Evolutionary conservation across 1,140 invertebrate genomes (phyloP), one percentile per base, ranked within the genome.

Genomic region (Choristoneura fumiferana): DNA sequence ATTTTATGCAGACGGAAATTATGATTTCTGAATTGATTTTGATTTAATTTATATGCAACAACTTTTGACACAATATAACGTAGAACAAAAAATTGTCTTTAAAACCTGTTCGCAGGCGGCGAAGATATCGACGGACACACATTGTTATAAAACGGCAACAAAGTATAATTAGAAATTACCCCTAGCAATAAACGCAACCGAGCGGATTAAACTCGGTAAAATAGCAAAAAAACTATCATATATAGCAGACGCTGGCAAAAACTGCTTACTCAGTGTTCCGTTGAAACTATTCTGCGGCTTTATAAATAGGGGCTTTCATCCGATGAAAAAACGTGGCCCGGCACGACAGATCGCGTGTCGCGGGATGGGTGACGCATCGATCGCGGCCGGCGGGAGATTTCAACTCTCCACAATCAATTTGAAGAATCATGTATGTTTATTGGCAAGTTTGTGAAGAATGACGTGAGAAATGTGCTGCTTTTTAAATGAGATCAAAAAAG

Each of bases 261-360:
- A 83, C 62, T 67, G 67, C 62, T 60, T 66, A 71, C 59, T 70
- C 82, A 76, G 65, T 76, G 73, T 73, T 78, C 73, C 84, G 80
- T 85, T 78, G 78, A 82, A 87, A 82, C 69, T 80, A 84, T 83
- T 83, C 75, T 63, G 60, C 58, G 60, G 71, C 70, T 78, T 71
- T 79, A 75, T 80, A 76, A 84, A 83, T 80, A 77, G 73, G 72
- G 69, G 82, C 73, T 85, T 87, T 85, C 81, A 78, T 83, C 69
- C 59, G 69, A 69, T 78, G 75, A 81, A 87, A 84, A 85, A 83
- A 87, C 69, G 65, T 65, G 57, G 37, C 34, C 45, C 43, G 52
- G 65, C 81, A 84, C 81, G 82, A 65, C 53, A 87, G 59, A 78
- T 87, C 75, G 81, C 84, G 82, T 87, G 84, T 73, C 73, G 36